Conservation (phyloP, 2,888 invertebrate genomes). For the Chalcosyrphus nemorum region DNA sequence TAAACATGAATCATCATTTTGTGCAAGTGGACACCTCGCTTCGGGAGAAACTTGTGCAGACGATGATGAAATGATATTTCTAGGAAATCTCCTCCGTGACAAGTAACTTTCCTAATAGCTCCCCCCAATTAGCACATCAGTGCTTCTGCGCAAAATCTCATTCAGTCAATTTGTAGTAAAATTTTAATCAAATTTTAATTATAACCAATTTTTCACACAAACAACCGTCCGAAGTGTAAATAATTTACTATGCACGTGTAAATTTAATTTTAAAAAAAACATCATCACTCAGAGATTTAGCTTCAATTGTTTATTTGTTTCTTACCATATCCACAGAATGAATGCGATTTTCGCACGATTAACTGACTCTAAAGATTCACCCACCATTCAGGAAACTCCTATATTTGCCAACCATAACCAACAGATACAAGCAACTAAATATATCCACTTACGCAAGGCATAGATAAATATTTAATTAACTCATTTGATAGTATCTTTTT, state of each 20-base stretch:
- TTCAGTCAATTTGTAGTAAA: no score
- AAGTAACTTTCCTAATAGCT: no score
- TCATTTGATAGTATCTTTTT: background rate
- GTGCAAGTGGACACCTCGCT: no score
- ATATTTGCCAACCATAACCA: background rate
- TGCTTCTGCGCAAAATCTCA: no score
- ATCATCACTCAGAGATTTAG: background rate
- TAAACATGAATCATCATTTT: no score
- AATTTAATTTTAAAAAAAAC: background rate
- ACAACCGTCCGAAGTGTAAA: background rate
- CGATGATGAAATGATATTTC: no score
- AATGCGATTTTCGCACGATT: background rate
- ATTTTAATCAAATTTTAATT: no score
- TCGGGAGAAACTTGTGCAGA: no score
- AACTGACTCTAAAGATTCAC: background rate
- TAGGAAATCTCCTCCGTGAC: no score
- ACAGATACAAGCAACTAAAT: background rate
- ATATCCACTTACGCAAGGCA: constrained; percentile 1
- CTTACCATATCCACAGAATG: background rate
- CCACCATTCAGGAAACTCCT: background rate
- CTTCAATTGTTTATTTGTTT: background rate
- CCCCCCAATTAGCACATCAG: no score
- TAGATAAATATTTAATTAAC: background rate
- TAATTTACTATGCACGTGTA: background rate
- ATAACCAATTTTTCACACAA: background rate